These are phyloP conservation scores for Pygocentrus nattereri DNA, from an alignment of 2,797 vertebrate genomes.

Conservation along the genomic window DNA sequence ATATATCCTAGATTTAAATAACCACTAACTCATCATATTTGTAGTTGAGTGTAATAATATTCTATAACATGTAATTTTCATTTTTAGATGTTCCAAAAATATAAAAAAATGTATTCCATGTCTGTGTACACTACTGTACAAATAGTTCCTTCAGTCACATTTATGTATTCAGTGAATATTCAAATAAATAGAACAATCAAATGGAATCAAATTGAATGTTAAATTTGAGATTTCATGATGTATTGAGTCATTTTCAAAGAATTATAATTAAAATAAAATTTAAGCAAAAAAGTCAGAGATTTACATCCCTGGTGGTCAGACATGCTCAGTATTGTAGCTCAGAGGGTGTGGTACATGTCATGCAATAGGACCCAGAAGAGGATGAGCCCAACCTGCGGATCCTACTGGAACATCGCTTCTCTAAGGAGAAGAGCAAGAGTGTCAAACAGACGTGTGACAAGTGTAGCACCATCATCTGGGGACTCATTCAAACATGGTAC, in stretches of 20 bases:
- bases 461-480: conserved; percentile 96
- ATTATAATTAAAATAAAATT: not conserved
- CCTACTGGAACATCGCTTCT: conserved; percentile 93
- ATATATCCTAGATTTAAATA: no score
- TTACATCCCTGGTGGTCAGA: not conserved
- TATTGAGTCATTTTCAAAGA: not conserved
- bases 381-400: conserved; percentile 93
- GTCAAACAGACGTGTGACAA: conserved; percentile 97
- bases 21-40: no score
- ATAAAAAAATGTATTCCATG: no score
- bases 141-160: no score
- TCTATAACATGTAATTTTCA: no score
- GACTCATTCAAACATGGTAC: conserved; percentile 98
- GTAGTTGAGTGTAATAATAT: no score
- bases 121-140: no score
- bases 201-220: no score
- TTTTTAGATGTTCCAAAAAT: no score
- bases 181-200: not conserved
- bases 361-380: conserved; percentile 88
- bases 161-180: no score
- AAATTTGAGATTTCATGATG: not conserved
- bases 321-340: not conserved
- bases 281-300: not conserved
- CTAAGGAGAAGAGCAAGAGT: conserved; percentile 97
- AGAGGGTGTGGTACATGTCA: not conserved